phyloP scores from a whole-genome alignment of 2,888 invertebrate species.

The Leptura quadrifasciata region DNA sequence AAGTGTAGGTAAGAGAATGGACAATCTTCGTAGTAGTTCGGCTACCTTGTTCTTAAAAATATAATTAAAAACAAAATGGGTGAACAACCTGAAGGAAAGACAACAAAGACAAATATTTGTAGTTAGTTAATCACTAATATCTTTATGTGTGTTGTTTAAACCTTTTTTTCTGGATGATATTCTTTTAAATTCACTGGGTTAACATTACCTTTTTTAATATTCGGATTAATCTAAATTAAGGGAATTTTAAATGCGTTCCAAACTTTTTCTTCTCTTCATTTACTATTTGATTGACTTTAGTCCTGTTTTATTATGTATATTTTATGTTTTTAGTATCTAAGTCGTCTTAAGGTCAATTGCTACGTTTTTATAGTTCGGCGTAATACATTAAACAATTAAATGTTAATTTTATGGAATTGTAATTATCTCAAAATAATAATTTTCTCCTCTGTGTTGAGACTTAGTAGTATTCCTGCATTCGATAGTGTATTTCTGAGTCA shows the following conservation, averaged over 20 bases:
- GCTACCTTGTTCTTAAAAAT: not conserved
- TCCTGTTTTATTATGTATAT: not conserved
- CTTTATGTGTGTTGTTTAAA: not conserved
- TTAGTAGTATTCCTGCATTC: no score
- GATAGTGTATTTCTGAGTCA: not conserved
- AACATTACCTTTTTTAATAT: not conserved
- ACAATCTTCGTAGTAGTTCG: not conserved
- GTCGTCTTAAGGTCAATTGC: not conserved
- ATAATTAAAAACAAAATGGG: slow-evolving; percentile 21
- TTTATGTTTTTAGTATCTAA: not conserved
- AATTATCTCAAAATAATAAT: not conserved
- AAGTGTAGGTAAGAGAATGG: not conserved
- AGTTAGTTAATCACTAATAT: not conserved
- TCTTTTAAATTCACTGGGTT: not conserved
- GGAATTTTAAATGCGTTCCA: not conserved
- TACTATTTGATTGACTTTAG: not conserved
- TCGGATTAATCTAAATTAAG: not conserved
- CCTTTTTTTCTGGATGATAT: not conserved
- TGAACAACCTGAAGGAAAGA: slow-evolving; percentile 34
- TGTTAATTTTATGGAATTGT: not conserved
- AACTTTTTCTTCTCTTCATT: not conserved
- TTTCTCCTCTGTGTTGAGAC: not conserved
- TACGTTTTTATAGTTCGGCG: not conserved
- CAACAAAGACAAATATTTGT: not conserved
- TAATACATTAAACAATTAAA: not conserved